Evolutionary conservation across 2,113 vertebrate species (phyloP).

Genomic region (Eulemur macaco): DNA sequence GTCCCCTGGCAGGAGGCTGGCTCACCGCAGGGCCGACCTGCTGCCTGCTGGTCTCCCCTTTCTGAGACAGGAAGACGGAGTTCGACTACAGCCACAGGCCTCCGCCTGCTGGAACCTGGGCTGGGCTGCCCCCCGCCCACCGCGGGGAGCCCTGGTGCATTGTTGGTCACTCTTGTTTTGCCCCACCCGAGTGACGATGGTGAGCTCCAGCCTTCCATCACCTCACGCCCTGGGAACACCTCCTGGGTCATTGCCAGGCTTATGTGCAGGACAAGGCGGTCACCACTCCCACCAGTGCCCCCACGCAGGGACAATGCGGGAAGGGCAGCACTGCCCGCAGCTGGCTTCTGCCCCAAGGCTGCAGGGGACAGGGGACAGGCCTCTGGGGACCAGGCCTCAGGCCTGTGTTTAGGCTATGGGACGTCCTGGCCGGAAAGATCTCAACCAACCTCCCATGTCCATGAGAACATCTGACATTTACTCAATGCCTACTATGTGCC

Average conservation of each 20-base stretch:
- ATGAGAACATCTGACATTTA: background rate
- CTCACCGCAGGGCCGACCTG: background rate
- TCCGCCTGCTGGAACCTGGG: background rate
- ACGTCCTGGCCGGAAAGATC: background rate
- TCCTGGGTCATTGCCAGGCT: background rate
- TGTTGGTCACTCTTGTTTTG: background rate
- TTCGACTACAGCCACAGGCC: background rate
- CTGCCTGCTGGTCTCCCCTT: background rate
- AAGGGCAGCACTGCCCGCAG: rapidly evolving
- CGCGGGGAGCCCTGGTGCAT: background rate
- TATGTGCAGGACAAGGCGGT: background rate
- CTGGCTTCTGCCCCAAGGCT: background rate
- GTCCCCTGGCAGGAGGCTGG: background rate
- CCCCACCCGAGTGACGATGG: background rate
- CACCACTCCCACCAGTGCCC: background rate
- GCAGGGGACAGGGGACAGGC: background rate
- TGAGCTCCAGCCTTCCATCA: background rate
- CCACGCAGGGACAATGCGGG: background rate
- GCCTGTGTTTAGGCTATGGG: background rate
- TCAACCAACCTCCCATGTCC: background rate
- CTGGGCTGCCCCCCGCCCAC: background rate
- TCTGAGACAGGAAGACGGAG: background rate
- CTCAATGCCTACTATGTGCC: background rate
- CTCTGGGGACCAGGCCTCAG: background rate
- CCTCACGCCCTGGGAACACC: background rate